phyloP scores from a whole-genome alignment of 35 echinoderm and acorn worm genomes.

The Heliocidaris erythrogramma region DNA sequence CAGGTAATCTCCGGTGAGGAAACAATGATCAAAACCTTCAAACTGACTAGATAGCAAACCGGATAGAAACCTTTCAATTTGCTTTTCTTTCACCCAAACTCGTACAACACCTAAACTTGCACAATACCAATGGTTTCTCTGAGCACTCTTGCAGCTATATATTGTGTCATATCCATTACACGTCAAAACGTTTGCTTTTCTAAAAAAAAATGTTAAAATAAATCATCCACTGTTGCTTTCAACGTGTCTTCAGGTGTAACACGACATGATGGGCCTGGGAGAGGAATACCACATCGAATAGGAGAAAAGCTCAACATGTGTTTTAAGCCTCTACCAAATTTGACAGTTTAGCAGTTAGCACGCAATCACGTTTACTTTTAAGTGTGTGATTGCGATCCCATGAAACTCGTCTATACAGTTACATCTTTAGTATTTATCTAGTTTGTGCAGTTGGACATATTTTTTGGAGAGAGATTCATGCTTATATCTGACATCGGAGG shows the following conservation, averaged over 20 bases:
- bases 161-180: background rate
- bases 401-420: background rate
- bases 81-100: background rate
- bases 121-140: background rate
- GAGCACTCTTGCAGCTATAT: background rate
- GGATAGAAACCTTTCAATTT: background rate
- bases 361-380: background rate
- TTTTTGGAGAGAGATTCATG: background rate
- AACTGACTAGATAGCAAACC: background rate
- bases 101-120: background rate
- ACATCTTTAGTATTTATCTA: background rate
- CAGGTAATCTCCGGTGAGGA: background rate
- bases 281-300: background rate
- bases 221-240: background rate
- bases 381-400: background rate
- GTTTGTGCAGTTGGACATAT: background rate
- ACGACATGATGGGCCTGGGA: background rate
- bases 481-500: background rate
- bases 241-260: background rate
- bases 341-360: background rate
- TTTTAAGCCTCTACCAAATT: background rate
- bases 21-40: background rate
- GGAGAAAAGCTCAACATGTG: background rate
- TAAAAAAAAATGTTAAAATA: background rate
- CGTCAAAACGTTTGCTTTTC: background rate